These are phyloP conservation scores for Ictidomys tridecemlineatus DNA, from an alignment of 2,113 vertebrate genomes.

Conservation along the genomic window DNA sequence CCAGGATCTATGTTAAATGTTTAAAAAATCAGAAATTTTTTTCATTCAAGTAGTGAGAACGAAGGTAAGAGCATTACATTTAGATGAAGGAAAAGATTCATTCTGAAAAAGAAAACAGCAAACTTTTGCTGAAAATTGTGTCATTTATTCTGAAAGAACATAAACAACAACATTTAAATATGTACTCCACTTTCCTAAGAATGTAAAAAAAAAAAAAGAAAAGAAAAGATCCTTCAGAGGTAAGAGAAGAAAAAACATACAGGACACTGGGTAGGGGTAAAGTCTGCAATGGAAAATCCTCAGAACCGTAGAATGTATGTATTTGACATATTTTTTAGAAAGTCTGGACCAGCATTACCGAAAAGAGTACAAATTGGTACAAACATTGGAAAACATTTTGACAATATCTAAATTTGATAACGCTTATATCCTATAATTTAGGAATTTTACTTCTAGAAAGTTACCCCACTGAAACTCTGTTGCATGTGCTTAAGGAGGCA, in stretches of 20 bases:
- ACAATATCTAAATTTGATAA: neutral
- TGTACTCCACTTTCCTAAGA: neutral
- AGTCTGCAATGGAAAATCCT: neutral
- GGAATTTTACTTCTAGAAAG: neutral
- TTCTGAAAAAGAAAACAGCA: neutral
- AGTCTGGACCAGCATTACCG: neutral
- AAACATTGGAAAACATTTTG: neutral
- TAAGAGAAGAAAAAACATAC: neutral
- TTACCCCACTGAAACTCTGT: neutral
- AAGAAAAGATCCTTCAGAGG: neutral
- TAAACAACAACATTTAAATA: neutral
- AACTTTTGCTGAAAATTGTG: neutral
- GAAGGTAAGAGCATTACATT: neutral
- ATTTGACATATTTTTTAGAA: neutral
- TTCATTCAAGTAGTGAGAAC: neutral
- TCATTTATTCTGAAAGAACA: constrained; percentile 6
- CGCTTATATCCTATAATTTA: neutral
- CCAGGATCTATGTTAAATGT: neutral
- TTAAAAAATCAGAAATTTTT: constrained; percentile 15
- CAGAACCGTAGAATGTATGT: neutral
- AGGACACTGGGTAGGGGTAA: neutral
- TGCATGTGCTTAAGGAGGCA: neutral
- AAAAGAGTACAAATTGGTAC: neutral
- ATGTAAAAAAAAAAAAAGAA: neutral
- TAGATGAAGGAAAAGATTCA: neutral